phyloP scores from a whole-genome alignment of 2,113 vertebrate genomes.

The Thomomys bottae region DNA sequence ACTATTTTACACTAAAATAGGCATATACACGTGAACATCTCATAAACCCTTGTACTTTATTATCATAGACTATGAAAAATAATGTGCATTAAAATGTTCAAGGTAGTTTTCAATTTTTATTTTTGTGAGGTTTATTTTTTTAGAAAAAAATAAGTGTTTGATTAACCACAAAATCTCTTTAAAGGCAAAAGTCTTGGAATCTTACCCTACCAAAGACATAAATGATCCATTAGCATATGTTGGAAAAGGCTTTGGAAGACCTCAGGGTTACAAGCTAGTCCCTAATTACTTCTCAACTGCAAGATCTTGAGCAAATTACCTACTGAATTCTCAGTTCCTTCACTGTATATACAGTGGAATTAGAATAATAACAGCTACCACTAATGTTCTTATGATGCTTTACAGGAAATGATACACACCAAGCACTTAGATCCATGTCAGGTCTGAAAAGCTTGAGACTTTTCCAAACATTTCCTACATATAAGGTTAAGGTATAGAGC shows the following conservation, averaged over 20 bases:
- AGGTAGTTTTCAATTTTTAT: not conserved
- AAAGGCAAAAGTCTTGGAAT: constrained; percentile 7
- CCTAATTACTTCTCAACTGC: not conserved
- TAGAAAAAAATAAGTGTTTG: not conserved
- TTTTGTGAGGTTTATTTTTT: not conserved
- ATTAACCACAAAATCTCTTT: not conserved
- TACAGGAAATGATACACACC: not conserved
- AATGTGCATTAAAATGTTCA: not conserved
- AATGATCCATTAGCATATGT: not conserved
- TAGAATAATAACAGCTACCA: not conserved
- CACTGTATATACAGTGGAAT: not conserved
- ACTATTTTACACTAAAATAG: constrained; percentile 33
- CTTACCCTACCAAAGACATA: not conserved
- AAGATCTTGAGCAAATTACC: constrained; percentile 31
- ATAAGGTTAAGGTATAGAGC: not conserved
- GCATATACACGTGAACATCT: not conserved
- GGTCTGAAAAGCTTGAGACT: constrained; percentile 6
- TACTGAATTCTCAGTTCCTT: constrained; percentile 1
- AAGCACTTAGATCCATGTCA: not conserved
- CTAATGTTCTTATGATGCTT: not conserved
- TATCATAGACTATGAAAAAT: not conserved
- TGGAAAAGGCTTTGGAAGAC: not conserved
- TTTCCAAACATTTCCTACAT: no score
- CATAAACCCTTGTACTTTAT: not conserved
- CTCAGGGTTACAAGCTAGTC: not conserved